Base-by-base conservation (phyloP, 1,140 invertebrate genomes). In the Sarcophaga bullata region DNA sequence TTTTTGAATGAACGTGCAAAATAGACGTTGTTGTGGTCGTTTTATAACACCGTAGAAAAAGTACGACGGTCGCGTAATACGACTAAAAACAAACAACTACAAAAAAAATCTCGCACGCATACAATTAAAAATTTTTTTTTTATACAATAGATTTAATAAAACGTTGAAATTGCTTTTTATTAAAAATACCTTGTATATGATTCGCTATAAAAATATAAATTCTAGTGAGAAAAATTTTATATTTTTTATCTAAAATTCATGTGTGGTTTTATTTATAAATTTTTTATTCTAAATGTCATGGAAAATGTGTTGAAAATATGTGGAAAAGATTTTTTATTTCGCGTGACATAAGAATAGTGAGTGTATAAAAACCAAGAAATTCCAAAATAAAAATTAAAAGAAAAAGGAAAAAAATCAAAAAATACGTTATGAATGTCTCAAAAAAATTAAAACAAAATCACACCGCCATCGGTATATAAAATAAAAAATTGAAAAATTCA, bases 1-100 rank as follows among this genome's bases (percentile, higher is more conserved):
- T 89, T 87, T 86, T 87, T 89, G 87, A 89, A 87, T 87, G 86
- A 87, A 89, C 87, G 87, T 87, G 86, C 86, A 86, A 89, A 88
- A 86, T 88, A 88, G 87, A 88, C 86, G 87, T 88, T 84, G 82
- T 84, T 80, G 52, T 37, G 4, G 25, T 37, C 25, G 25, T 37
- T 37, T 37, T 37, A 37, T 37, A 37, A 37, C 25, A 37, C 25
- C 47, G 54, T 76, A 62, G 58, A 50, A 46, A 73, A 80, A 76
- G 73, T 47, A 68, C 58, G 73, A 76, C 81, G 73, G 48, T 15
- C 73, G 75, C 75, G 75, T 19, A 48, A 48, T 76, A 76, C 73
- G 54, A 58, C 58, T 13, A 78, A 50, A 78, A 50, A 19, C 48
- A 37, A 37, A 37, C 25, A 37, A 37, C 25, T 37, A 4, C 17